phyloP scores from a whole-genome alignment of 2,888 invertebrate genomes.

The Leptothorax acervorum region DNA sequence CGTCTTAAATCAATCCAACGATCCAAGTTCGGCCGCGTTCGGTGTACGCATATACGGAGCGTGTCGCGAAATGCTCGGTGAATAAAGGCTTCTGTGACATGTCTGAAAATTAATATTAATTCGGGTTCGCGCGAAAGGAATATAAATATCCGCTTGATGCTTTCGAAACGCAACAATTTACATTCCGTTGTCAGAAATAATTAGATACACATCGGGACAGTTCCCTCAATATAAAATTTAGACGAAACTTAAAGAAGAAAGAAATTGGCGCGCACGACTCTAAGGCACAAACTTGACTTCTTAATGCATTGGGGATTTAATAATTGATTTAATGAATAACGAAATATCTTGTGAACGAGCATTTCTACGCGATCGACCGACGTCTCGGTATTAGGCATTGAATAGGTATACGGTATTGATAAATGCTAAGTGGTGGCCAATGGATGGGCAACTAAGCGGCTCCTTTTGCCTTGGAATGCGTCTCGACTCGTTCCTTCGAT shows the following conservation, averaged over 20 bases:
- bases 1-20: conserved; percentile 78
- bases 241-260: not conserved
- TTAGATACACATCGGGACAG: not conserved
- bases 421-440: conserved; percentile 76
- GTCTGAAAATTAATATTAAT: conserved; percentile 4
- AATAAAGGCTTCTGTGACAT: not conserved
- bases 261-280: not conserved
- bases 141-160: not conserved
- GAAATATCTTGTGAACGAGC: conserved; percentile 37
- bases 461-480: conserved; percentile 68
- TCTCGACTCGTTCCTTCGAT: conserved; percentile 59
- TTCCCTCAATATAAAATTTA: not conserved
- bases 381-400: conserved; percentile 50
- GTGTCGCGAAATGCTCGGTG: not conserved
- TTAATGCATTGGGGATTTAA: not conserved
- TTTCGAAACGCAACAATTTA: not conserved
- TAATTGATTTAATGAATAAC: conserved; percentile 8
- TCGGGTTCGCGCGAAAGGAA: not conserved
- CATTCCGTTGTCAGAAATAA: conserved; percentile 3
- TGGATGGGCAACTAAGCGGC: conserved; percentile 59
- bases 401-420: conserved; percentile 68
- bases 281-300: not conserved
- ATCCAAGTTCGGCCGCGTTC: conserved; percentile 58
- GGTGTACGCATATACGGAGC: conserved; percentile 10
- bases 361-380: conserved; percentile 22